Conservation (phyloP, 2,113 vertebrate species). For the Hypomesus transpacificus region DNA sequence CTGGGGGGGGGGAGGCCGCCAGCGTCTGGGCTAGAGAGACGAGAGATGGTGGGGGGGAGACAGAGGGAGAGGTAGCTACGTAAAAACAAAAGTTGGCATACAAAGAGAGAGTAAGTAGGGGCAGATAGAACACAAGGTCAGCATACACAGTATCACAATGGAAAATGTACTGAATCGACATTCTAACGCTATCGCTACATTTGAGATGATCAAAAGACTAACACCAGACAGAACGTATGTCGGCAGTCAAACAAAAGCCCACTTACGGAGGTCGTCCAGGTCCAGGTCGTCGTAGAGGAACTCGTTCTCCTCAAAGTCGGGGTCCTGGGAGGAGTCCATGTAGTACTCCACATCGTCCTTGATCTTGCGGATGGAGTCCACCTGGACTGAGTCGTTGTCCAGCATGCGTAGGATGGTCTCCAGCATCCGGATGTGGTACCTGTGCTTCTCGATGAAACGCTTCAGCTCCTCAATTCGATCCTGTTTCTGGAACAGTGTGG, state of each 20-base stretch:
- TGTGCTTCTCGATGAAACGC: slow-evolving; percentile 83
- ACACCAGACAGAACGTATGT: no score
- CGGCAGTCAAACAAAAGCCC: background rate
- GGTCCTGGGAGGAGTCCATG: slow-evolving; percentile 86
- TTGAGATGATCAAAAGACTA: no score
- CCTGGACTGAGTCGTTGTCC: slow-evolving; percentile 85
- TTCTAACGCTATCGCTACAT: no score
- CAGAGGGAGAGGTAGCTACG: background rate
- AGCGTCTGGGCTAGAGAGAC: slow-evolving; percentile 71
- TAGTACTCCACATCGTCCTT: slow-evolving; percentile 91
- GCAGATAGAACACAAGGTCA: background rate
- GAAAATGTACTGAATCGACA: background rate
- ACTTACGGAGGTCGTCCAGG: slow-evolving; percentile 86
- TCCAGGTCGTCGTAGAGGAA: slow-evolving; percentile 88
- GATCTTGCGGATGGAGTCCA: slow-evolving; percentile 85
- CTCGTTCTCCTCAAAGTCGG: slow-evolving; percentile 89
- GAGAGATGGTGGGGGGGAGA: slow-evolving; percentile 28
- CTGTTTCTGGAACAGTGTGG: slow-evolving; percentile 72
- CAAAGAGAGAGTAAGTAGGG: background rate
- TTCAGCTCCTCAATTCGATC: slow-evolving; percentile 87
- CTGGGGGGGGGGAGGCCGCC: slow-evolving; percentile 84
- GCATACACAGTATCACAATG: background rate
- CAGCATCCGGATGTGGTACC: slow-evolving; percentile 84
- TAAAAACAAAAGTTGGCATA: background rate
- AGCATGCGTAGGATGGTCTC: slow-evolving; percentile 89